A percentile compares a stretch with the other conserved stretches of the same genome.
phyloP scores from a whole-genome alignment of 1,140 invertebrate species.

The Sogatella furcifera region DNA sequence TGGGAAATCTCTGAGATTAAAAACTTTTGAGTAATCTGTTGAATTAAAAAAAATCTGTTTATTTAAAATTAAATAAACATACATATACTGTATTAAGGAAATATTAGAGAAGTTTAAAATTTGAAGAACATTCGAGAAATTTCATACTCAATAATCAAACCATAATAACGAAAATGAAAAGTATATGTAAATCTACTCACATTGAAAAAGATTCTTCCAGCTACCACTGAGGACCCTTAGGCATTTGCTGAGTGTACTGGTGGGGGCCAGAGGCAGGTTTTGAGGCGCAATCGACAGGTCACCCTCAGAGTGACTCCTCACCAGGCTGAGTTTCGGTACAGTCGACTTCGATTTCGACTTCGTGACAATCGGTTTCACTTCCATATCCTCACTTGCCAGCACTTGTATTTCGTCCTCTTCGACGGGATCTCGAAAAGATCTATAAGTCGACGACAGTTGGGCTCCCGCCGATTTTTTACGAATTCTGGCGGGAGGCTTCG shows the following conservation, averaged over 20 bases:
- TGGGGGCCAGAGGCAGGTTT: neutral
- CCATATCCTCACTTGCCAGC: constrained; percentile 35
- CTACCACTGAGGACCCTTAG: constrained; percentile 46
- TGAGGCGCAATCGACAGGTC: constrained; percentile 30
- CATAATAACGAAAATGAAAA: no score
- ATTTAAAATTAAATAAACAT: no score
- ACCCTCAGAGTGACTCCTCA: constrained; percentile 36
- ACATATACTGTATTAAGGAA: no score
- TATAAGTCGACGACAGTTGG: constrained; percentile 35
- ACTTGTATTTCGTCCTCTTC: constrained; percentile 35
- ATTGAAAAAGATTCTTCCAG: constrained; percentile 51
- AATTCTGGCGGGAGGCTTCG: neutral
- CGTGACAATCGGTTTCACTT: constrained; percentile 12
- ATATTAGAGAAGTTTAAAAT: no score
- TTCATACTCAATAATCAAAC: no score
- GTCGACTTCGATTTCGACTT: constrained; percentile 32
- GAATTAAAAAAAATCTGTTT: no score
- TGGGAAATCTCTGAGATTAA: no score
- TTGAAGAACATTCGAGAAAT: no score
- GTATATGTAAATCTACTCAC: constrained; percentile 36
- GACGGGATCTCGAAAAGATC: constrained; percentile 39
- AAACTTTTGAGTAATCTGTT: no score
- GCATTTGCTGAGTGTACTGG: constrained; percentile 34
- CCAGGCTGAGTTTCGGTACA: constrained; percentile 33
- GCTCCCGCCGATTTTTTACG: neutral